These are phyloP conservation scores for Arvicanthis niloticus DNA, from an alignment of 2,113 vertebrate genomes.

Conservation along the genomic window DNA sequence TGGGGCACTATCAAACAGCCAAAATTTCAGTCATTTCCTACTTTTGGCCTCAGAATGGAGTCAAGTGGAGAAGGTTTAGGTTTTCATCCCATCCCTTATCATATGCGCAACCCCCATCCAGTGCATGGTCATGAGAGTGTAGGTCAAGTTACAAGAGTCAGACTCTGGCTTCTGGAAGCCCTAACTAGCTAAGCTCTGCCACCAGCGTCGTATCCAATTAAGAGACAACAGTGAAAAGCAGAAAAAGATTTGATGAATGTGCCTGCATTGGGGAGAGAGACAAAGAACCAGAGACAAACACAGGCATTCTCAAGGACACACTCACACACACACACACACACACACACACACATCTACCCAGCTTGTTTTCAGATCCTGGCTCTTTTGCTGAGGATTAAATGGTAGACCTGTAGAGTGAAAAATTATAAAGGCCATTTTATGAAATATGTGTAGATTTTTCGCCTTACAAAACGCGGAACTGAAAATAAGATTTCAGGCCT, in stretches of 20 bases:
- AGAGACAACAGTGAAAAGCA: not conserved
- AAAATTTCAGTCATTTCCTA: too few species aligned
- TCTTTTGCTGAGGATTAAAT: not conserved
- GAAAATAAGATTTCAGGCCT: too few species aligned
- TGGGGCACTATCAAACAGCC: not conserved
- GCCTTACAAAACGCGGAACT: too few species aligned
- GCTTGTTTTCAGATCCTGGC: not conserved
- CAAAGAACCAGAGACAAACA: not conserved
- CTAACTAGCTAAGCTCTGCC: not conserved
- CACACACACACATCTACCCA: not conserved
- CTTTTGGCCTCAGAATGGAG: not conserved
- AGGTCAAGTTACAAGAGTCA: not conserved
- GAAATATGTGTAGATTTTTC: too few species aligned
- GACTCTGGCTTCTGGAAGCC: not conserved
- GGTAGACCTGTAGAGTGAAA: too few species aligned
- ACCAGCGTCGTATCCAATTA: not conserved
- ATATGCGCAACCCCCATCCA: not conserved
- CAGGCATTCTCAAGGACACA: not conserved
- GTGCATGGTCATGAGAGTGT: not conserved
- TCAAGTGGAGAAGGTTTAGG: not conserved
- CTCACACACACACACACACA: not conserved
- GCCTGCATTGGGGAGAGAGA: not conserved
- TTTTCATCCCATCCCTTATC: not conserved
- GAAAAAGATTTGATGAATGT: not conserved
- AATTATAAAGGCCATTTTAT: too few species aligned